These are phyloP conservation scores for Penelope pileata DNA, from an alignment of 2,113 vertebrate genomes.

Conservation along the genomic window DNA sequence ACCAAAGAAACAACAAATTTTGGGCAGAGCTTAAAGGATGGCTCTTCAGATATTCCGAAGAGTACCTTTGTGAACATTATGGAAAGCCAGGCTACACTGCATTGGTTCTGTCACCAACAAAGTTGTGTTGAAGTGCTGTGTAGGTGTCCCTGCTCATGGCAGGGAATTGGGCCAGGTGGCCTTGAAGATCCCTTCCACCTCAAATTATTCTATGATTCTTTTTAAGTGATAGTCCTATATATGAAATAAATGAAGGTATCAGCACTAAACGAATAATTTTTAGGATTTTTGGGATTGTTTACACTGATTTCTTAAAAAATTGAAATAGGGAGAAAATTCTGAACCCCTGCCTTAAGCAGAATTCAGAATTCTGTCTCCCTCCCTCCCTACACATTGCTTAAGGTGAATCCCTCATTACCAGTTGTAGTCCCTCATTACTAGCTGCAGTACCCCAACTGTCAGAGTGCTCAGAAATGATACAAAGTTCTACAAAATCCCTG, in stretches of 20 bases:
- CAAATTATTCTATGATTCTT: no score
- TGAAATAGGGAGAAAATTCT: not conserved
- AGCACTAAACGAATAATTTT: not conserved
- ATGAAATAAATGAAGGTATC: not conserved
- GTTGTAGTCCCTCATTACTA: rapidly evolving
- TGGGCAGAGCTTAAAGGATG: not conserved
- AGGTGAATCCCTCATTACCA: rapidly evolving
- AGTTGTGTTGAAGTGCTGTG: not conserved
- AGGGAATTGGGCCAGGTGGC: no score
- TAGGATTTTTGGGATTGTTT: not conserved
- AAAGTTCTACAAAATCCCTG: not conserved
- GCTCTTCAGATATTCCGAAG: not conserved
- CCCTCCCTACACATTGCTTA: not conserved
- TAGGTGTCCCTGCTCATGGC: no score
- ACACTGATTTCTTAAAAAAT: not conserved
- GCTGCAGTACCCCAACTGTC: not conserved
- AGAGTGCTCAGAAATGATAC: not conserved
- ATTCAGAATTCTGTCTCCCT: not conserved
- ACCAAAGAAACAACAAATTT: not conserved
- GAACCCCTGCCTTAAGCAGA: not conserved
- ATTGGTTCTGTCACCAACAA: not conserved
- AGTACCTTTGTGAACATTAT: not conserved
- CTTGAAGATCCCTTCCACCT: no score
- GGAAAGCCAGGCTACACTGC: not conserved
- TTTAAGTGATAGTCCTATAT: not conserved